These are phyloP conservation scores for Microctenopoma steveboyesi DNA, from an alignment of 2,797 vertebrate species.

Conservation along the genomic window DNA sequence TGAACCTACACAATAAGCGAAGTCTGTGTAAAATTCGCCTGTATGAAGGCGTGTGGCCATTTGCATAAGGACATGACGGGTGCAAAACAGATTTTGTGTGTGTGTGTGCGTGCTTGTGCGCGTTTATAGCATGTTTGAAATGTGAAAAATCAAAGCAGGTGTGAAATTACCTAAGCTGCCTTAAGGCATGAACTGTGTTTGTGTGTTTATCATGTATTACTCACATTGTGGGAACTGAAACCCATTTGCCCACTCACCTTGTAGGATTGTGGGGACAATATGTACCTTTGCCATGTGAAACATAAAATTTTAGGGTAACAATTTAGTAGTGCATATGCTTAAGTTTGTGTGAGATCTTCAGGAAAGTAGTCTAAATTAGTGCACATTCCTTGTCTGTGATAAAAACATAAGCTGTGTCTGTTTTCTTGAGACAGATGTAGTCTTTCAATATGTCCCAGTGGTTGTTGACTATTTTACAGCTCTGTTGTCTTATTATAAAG, in stretches of 20 bases:
- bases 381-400: too few relatives aligned
- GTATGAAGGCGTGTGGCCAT: neutral
- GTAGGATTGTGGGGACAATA: too few relatives aligned
- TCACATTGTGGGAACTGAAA: too few relatives aligned
- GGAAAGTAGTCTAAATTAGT: too few relatives aligned
- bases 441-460: neutral
- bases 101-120: neutral
- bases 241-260: too few relatives aligned
- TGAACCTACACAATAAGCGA: neutral
- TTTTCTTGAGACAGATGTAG: neutral
- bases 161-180: neutral
- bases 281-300: too few relatives aligned
- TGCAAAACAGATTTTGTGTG: constrained; percentile 15
- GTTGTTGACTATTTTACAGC: neutral
- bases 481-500: neutral
- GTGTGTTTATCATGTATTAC: neutral
- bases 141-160: neutral
- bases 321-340: too few relatives aligned
- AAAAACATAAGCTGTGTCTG: too few relatives aligned
- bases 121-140: neutral
- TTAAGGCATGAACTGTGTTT: neutral
- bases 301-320: too few relatives aligned
- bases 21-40: neutral
- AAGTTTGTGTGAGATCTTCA: too few relatives aligned
- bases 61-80: constrained; percentile 17